Evolutionary conservation across 2,113 vertebrate species (phyloP).

Genomic region (crab-eating macaque (Macaca fascicularis)): T2T-MFA8v1.1 NC_088379.1:7663001-7663500

Average conservation of each 20-base stretch:
- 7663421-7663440: background rate
- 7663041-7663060: background rate
- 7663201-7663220: background rate
- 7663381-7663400: background rate
- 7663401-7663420: background rate
- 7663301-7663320: background rate
- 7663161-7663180: background rate
- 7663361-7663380: background rate
- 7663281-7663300: background rate
- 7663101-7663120: background rate
- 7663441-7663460: background rate
- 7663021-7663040: background rate
- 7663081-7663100: background rate
- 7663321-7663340: background rate
- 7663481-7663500: background rate
- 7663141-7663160: background rate
- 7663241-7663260: slow-evolving; percentile 31
- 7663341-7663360: background rate
- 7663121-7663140: background rate
- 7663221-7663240: slow-evolving; percentile 28
- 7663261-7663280: background rate
- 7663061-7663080: rapidly evolving
- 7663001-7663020: no score
- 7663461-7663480: no score
- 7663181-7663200: background rate